Evolutionary conservation across 2,888 invertebrate genomes (phyloP).

Genomic region (Thysanoteuthis rhombus): DNA sequence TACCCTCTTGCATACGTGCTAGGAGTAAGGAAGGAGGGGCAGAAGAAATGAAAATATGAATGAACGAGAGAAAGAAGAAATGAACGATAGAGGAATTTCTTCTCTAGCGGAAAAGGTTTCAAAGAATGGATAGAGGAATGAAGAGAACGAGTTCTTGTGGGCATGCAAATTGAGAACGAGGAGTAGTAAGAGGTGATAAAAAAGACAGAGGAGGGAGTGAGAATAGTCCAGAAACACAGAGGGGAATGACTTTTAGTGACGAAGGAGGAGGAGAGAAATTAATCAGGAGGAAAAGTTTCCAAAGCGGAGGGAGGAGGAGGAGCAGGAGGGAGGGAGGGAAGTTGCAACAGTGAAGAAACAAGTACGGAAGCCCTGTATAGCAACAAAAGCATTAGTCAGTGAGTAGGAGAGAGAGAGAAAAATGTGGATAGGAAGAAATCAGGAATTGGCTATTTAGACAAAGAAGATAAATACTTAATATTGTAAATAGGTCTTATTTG

Average conservation of each 20-base stretch:
- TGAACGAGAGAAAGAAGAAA: background rate
- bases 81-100: background rate
- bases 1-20: background rate
- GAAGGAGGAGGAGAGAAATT: background rate
- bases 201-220: background rate
- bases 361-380: too few species aligned
- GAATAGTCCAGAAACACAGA: background rate
- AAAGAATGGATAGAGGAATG: constrained; percentile 12
- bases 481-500: too few species aligned
- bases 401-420: background rate
- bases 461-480: too few species aligned
- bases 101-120: background rate
- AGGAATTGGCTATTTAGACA: background rate
- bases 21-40: background rate
- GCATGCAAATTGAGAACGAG: background rate
- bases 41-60: background rate
- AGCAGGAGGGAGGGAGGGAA: background rate
- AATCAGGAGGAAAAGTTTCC: constrained; percentile 12
- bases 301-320: background rate
- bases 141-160: background rate
- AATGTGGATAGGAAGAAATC: background rate
- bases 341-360: background rate
- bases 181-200: background rate
- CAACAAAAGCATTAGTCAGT: constrained; percentile 12
- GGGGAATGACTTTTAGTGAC: background rate